phyloP scores from a whole-genome alignment of 2,888 invertebrate species.

The Himalopsyche anomala region DNA sequence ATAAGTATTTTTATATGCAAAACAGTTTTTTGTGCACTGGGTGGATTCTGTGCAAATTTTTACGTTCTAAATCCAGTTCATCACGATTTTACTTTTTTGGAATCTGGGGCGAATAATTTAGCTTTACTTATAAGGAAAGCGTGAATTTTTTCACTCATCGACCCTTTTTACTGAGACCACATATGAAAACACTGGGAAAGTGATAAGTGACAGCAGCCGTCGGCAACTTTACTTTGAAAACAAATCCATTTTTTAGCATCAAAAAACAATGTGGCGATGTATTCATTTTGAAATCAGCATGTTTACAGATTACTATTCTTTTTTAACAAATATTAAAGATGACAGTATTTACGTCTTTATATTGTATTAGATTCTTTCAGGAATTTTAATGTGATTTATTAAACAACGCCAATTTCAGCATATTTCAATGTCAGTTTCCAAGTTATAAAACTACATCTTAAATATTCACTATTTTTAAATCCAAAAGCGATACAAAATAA shows the following conservation, averaged over 20 bases:
- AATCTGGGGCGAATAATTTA: conserved; percentile 33
- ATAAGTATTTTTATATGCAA: conserved; percentile 23
- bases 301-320: too few species aligned
- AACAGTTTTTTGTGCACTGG: conserved; percentile 3
- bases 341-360: too few species aligned
- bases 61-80: conserved; percentile 24
- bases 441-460: too few species aligned
- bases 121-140: conserved; percentile 12
- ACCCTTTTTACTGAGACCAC: conserved; percentile 31
- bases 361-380: too few species aligned
- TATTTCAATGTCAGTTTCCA: too few species aligned
- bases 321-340: too few species aligned
- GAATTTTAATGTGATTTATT: too few species aligned
- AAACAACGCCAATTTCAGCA: too few species aligned
- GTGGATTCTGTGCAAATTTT: conserved; percentile 26
- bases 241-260: background rate
- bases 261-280: too few species aligned
- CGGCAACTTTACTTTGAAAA: background rate
- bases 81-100: conserved; percentile 18
- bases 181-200: conserved; percentile 37
- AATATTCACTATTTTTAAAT: too few species aligned
- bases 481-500: too few species aligned
- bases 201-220: conserved; percentile 37
- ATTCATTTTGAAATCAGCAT: too few species aligned
- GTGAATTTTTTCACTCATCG: background rate